A percentile compares a stretch with the other conserved stretches of the same genome.
phyloP scores from a whole-genome alignment of 1,140 invertebrate species.

The Calliphora vicina region DNA sequence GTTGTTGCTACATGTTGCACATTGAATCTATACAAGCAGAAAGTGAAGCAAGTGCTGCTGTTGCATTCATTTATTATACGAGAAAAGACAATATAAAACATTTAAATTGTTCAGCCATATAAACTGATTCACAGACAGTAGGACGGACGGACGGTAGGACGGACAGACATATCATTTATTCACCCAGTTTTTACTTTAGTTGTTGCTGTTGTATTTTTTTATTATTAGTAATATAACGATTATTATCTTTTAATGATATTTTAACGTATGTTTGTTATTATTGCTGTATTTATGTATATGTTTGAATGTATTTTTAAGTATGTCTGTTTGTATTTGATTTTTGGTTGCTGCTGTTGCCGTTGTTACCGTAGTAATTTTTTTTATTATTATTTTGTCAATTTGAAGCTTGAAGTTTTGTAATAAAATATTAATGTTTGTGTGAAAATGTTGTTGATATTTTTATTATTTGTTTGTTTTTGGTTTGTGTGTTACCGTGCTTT shows the following conservation, averaged over 20 bases:
- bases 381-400: slow-evolving; percentile 27
- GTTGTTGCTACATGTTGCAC: not conserved
- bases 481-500: not conserved
- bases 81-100: not conserved
- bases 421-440: slow-evolving; percentile 8
- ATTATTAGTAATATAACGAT: slow-evolving; percentile 62
- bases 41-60: not conserved
- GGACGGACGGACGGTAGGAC: too few species aligned
- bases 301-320: not conserved
- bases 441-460: slow-evolving; percentile 15
- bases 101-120: not conserved
- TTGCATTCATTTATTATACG: not conserved
- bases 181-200: not conserved
- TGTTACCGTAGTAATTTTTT: slow-evolving; percentile 11
- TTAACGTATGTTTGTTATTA: not conserved
- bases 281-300: too few species aligned
- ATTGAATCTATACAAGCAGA: too few species aligned
- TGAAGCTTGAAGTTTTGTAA: slow-evolving; percentile 19
- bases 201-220: slow-evolving; percentile 44
- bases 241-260: slow-evolving; percentile 61
- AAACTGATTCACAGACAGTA: not conserved
- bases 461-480: slow-evolving; percentile 19
- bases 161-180: not conserved
- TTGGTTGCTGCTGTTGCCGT: too few species aligned
- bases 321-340: not conserved